Conservation (phyloP, 2,113 vertebrate species). For the Crotalus horridus region DNA sequence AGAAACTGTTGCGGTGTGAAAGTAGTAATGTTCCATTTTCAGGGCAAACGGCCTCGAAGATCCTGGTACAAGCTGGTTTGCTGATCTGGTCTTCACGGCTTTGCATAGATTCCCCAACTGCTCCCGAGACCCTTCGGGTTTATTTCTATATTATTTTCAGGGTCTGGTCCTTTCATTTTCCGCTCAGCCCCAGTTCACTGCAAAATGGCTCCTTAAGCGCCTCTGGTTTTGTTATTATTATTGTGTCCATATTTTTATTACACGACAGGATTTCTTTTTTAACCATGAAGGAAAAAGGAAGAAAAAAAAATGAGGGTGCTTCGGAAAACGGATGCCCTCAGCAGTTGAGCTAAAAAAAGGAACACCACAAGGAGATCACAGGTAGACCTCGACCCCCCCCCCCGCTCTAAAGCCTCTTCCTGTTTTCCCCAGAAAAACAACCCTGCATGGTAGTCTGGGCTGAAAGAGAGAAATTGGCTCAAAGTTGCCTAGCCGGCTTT, state of each 20-base stretch:
- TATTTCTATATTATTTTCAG: neutral
- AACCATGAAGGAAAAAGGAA: neutral
- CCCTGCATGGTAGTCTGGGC: too few relatives aligned
- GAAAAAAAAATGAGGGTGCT: neutral
- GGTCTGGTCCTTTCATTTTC: neutral
- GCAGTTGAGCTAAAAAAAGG: neutral
- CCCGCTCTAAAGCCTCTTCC: too few relatives aligned
- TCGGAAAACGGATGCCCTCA: neutral
- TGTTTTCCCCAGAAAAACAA: too few relatives aligned
- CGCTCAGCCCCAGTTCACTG: neutral
- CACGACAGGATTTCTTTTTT: neutral
- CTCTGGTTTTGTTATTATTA: neutral
- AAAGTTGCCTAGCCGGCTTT: too few relatives aligned
- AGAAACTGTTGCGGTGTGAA: too few relatives aligned
- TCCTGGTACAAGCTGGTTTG: too few relatives aligned
- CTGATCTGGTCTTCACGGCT: neutral
- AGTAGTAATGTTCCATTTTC: too few relatives aligned
- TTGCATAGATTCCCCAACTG: neutral
- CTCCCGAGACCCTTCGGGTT: neutral
- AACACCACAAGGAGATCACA: neutral
- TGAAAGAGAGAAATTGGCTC: too few relatives aligned
- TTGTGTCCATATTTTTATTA: neutral
- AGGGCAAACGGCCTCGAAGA: neutral
- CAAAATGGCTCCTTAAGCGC: neutral
- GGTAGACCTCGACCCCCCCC: too few relatives aligned